Base-by-base conservation (phyloP, 2,888 invertebrate genomes). In the Furcula furcula region DNA sequence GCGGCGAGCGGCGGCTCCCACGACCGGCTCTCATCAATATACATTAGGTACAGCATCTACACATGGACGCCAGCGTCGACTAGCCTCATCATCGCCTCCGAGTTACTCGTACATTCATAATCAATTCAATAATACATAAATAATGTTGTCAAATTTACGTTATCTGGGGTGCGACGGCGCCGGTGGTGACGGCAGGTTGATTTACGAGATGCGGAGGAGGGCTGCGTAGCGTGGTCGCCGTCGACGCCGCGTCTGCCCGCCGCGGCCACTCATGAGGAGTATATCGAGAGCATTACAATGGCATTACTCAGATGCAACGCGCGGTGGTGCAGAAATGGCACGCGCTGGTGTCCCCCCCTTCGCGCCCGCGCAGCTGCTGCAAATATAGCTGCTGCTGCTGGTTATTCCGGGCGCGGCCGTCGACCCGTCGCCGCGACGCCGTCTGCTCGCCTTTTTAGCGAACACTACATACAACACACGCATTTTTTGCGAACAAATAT, bases 301-400 rank as follows among this genome's bases (percentile, higher is more conserved):
- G 70, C 82, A 88, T 88, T 88, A 87, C 82, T 88, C 87, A 87
- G 85, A 86, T 87, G 87, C 87, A 86, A 84, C 78, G 86, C 83
- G 80, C 84, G 76, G 64, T 82, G 83, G 70, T 85, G 87, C 86
- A 86, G 82, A 87, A 86, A 86, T 86, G 87, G 86, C 87, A 85
- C 86, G 87, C 85, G 77, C 69, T 66, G 75, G 57, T 65, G 62
- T 57, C 56, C 76, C 77, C 73, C 77, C 72, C n/a, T n/a, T n/a
- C 59, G 67, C 76, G 67, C 80, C 72, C 80, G 72, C 74, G 59
- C 65, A 57, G 55, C 63, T 76, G 81, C 82, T 80, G 87, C 87
- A 85, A 87, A 87, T 84, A 83, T 86, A 86, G 83, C 82, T 81
- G 85, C 71, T 87, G 85, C 68, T 83, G 80, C 60, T 78, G 76